Percentiles rank a stretch among this genome's conserved stretches.
Evolutionary conservation across 2,888 invertebrate genomes (phyloP).

Genomic region (Eumacrocentrus americanus): DNA sequence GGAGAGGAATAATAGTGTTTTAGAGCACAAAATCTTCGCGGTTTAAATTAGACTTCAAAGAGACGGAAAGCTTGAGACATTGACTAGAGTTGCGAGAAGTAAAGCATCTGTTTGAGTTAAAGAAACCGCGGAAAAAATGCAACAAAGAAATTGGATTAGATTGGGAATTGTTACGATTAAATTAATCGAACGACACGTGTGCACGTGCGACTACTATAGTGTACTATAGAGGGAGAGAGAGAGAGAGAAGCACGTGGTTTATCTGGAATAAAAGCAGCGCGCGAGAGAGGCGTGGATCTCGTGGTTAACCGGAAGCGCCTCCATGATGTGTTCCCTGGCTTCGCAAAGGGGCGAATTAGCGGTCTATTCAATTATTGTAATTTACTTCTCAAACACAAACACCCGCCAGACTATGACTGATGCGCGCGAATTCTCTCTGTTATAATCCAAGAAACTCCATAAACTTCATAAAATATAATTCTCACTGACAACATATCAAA

Average conservation of each 20-base stretch:
- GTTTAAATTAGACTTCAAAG: too few relatives aligned
- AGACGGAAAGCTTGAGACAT: too few relatives aligned
- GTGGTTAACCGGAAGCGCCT: constrained; percentile 25
- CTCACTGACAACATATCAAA: too few relatives aligned
- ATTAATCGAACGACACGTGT: constrained; percentile 10
- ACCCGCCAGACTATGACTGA: constrained; percentile 35
- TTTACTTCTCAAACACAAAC: constrained; percentile 60
- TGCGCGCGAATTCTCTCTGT: neutral
- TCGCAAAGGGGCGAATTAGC: constrained; percentile 52
- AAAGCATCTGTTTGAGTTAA: too few relatives aligned
- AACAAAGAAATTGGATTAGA: too few relatives aligned
- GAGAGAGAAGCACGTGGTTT: constrained; percentile 2
- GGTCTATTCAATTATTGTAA: constrained; percentile 61
- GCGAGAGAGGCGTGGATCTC: constrained; percentile 20
- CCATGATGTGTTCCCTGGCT: constrained; percentile 23
- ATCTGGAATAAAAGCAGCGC: constrained; percentile 20
- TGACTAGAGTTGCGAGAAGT: too few relatives aligned
- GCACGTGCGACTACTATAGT: neutral
- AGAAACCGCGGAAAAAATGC: too few relatives aligned
- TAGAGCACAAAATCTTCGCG: neutral
- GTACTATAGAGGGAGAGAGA: too few relatives aligned
- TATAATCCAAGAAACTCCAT: too few relatives aligned
- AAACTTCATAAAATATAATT: too few relatives aligned
- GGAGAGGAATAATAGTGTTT: neutral
- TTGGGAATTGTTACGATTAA: constrained; percentile 17